These are phyloP conservation scores for Atractosteus spatula DNA, from an alignment of 2,113 vertebrate species.

Conservation along the genomic window DNA sequence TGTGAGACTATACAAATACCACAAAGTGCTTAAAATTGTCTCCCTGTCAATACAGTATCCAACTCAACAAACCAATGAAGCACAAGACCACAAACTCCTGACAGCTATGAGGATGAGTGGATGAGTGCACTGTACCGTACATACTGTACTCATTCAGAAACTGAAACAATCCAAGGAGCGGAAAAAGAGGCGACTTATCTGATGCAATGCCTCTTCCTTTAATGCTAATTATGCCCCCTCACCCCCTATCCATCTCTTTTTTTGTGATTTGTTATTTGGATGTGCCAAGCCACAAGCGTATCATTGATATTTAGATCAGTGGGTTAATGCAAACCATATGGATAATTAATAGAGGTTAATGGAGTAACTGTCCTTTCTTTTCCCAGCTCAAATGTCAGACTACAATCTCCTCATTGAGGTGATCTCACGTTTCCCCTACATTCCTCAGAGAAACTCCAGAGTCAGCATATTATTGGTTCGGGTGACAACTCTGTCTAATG, in stretches of 20 bases:
- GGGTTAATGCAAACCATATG: background rate
- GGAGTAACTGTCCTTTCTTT: background rate
- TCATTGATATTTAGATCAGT: background rate
- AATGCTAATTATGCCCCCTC: background rate
- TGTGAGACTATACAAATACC: background rate
- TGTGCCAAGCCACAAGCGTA: background rate
- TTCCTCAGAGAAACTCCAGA: conserved; percentile 53
- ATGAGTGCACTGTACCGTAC: background rate
- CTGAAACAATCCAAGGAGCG: too few species aligned
- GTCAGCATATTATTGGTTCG: conserved; percentile 35
- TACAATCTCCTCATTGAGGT: conserved; percentile 14
- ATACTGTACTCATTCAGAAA: background rate
- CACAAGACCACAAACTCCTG: background rate
- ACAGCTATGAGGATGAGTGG: background rate
- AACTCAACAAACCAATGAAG: background rate
- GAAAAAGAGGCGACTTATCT: background rate
- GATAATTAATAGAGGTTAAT: background rate
- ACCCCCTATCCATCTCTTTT: too few species aligned
- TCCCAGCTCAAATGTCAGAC: background rate
- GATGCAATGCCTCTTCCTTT: background rate
- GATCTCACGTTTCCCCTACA: conserved; percentile 52
- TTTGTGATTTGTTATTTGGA: background rate
- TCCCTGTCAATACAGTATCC: background rate
- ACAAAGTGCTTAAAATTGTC: background rate
- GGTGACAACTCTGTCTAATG: conserved; percentile 39